Base-by-base conservation (phyloP, 1,140 invertebrate species). In the Megathymus violae region DNA sequence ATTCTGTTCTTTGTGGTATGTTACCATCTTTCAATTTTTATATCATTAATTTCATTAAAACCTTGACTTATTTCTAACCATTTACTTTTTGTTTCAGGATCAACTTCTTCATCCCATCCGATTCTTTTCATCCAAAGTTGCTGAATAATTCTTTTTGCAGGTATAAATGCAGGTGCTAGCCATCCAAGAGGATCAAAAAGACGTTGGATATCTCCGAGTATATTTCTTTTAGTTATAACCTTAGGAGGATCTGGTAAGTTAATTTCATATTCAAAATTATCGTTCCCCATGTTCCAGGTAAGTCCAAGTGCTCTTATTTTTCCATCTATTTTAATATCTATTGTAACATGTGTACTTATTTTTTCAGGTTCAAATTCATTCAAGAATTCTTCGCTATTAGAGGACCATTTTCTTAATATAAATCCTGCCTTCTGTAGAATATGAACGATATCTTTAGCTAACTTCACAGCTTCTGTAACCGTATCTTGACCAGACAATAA, bases 171-270 rank as follows among this genome's bases (percentile, higher is more conserved):
- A 13, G 92, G 92, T 1, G 77, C 68, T 1, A 92, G 40, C 54
- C 82, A 82, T 7, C 91, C 90, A 9, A 87, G 58, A 2, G 79
- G 82, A 69, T 92, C 87, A 47, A 83, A 91, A 0, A 90, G 43
- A 46, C 46, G 51, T 5, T 65, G 66, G 1, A 82, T 62, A 10
- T 70, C 59, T 6, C 75, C 71, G 0, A 70, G 25, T 14, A 71
- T 60, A 14, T 19, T 59, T 48, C 66, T 25, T 41, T 65, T 65
- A 9, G 47, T 65, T 36, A 59, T 41, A 9, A 27, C 10, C 34
- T 16, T 46, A 16, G 40, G 40, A 43, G 40, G 40, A 17, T 43
- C 40, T 16, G 40, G 40, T 43, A 43, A 43, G 40, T 43, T 43
- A 43, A 46, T 10, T 1, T 46, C 11, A 10, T 46, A 46, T 11